These are phyloP conservation scores for Leptocoma aspasia DNA, from an alignment of 2,113 vertebrate species.

Conservation along the genomic window DNA sequence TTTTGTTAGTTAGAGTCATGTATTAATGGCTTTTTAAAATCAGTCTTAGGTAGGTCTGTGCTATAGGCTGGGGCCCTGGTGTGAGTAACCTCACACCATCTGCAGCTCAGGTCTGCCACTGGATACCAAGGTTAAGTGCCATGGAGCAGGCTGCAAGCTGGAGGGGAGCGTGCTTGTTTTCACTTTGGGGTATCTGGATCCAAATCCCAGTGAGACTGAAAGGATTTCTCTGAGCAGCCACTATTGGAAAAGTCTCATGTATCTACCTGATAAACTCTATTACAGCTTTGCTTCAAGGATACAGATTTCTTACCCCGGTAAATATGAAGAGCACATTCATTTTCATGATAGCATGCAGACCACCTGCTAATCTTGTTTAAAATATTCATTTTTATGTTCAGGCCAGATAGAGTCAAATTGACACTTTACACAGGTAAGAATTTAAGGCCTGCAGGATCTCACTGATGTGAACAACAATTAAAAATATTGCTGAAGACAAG, in stretches of 20 bases:
- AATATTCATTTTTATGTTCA: background rate
- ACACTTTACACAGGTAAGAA: background rate
- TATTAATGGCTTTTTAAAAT: background rate
- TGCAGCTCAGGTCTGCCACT: background rate
- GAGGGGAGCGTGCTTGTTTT: background rate
- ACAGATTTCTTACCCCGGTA: background rate
- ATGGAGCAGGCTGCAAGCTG: background rate
- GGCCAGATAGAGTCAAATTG: background rate
- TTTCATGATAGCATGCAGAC: background rate
- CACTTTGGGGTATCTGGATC: background rate
- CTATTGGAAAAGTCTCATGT: background rate
- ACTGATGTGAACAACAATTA: background rate
- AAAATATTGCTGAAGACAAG: background rate
- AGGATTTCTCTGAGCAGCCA: background rate
- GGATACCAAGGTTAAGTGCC: background rate
- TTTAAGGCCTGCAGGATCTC: background rate
- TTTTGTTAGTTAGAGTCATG: background rate
- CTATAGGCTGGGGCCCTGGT: background rate
- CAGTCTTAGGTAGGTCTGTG: fast-evolving
- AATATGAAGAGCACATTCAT: background rate
- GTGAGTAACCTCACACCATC: background rate
- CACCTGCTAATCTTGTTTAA: background rate
- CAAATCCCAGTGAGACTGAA: background rate
- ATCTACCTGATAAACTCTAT: background rate
- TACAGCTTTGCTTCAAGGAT: background rate